Evolutionary conservation across 2,113 vertebrate species (phyloP).

Genomic region (Chaetura pelagica): DNA sequence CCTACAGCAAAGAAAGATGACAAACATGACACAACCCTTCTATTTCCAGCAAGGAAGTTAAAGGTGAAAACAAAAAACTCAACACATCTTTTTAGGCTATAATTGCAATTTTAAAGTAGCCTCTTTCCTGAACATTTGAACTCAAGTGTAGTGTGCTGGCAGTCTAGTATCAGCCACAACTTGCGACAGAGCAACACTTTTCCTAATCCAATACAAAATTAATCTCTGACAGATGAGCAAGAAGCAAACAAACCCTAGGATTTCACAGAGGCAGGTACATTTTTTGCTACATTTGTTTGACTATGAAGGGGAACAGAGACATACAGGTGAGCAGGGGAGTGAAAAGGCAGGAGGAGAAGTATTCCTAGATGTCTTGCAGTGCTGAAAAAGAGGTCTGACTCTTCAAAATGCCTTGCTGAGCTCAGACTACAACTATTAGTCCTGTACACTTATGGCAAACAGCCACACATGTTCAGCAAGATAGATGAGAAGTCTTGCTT

Average conservation of each 20-base stretch:
- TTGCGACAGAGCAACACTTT: background rate
- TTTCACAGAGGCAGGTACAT: fast-evolving
- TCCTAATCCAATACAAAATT: background rate
- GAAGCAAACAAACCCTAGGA: background rate
- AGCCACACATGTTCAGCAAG: background rate
- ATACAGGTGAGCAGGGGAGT: background rate
- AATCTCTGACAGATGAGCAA: background rate
- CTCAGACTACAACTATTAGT: background rate
- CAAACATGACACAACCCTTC: background rate
- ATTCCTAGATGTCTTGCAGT: background rate
- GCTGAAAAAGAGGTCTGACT: background rate
- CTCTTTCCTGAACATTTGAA: background rate
- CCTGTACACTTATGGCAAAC: background rate
- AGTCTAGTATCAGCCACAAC: background rate
- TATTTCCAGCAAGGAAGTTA: background rate
- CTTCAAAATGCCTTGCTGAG: background rate
- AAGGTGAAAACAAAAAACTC: background rate
- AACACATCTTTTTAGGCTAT: background rate
- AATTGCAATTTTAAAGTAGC: background rate
- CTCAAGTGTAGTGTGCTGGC: background rate
- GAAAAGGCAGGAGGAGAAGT: background rate
- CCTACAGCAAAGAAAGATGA: background rate
- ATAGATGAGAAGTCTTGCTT: background rate
- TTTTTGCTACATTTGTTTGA: background rate
- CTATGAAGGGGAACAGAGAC: background rate